Conservation (phyloP, 2,888 invertebrate genomes). For the Cyaniris semiargus region DNA sequence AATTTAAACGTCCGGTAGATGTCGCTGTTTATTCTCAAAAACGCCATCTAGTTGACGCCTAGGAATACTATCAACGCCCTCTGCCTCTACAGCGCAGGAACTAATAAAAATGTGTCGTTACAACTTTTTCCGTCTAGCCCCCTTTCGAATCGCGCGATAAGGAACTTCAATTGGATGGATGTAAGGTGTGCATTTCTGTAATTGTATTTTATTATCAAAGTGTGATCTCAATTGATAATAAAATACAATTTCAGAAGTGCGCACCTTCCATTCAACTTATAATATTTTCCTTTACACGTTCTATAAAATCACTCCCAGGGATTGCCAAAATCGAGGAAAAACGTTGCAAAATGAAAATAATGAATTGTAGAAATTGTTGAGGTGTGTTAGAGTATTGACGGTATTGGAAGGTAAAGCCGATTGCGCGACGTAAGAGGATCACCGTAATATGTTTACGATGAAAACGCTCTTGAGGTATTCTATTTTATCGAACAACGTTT, state of each 20-base stretch:
- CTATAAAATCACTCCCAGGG: neutral
- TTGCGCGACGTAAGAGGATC: constrained; percentile 6
- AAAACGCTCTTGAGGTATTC: neutral
- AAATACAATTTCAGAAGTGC: neutral
- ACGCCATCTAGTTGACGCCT: too few species aligned
- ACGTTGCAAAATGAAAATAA: neutral
- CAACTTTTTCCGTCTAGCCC: too few species aligned
- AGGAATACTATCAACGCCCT: too few species aligned
- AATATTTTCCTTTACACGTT: neutral
- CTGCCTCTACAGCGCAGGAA: too few species aligned
- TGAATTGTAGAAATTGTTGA: neutral
- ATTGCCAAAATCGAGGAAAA: neutral
- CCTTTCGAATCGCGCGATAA: too few species aligned
- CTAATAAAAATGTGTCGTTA: too few species aligned
- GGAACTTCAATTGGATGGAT: too few species aligned
- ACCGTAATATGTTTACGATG: neutral
- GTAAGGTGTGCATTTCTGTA: too few species aligned
- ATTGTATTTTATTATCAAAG: too few species aligned
- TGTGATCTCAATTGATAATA: too few species aligned
- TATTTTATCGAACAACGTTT: constrained; percentile 6
- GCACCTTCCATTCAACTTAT: neutral
- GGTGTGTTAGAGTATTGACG: neutral
- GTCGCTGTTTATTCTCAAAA: too few species aligned
- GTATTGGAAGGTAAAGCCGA: neutral
- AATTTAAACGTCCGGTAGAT: too few species aligned